phyloP scores from a whole-genome alignment of 2,888 invertebrate species.

The Atherix ibis region DNA sequence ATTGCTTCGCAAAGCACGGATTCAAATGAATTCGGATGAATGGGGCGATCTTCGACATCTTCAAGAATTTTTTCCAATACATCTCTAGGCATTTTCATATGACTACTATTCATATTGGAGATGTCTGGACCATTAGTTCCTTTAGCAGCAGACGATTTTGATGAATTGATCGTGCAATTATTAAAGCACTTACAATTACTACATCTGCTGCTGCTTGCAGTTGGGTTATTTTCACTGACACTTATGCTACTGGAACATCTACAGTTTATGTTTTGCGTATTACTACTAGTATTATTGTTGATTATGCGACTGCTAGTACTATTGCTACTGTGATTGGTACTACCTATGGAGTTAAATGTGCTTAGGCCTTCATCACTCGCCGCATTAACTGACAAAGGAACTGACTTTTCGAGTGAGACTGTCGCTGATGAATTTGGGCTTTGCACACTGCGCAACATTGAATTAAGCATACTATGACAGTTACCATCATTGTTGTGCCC shows the following conservation, averaged over 20 bases:
- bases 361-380: slow-evolving; percentile 8
- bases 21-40: slow-evolving; percentile 58
- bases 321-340: not conserved
- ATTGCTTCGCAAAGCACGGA: slow-evolving; percentile 74
- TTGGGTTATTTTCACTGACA: not conserved
- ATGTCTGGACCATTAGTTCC: slow-evolving; percentile 7
- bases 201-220: not conserved
- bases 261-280: too few species aligned
- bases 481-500: not conserved
- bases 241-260: not conserved
- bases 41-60: slow-evolving; percentile 30
- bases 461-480: slow-evolving; percentile 12
- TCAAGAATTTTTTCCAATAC: slow-evolving; percentile 18
- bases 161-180: not conserved
- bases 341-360: slow-evolving; percentile 3
- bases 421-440: slow-evolving; percentile 4
- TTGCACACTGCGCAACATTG: slow-evolving; percentile 11
- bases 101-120: not conserved
- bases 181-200: too few species aligned
- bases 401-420: slow-evolving; percentile 2
- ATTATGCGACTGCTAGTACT: slow-evolving; percentile 13
- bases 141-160: not conserved
- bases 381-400: too few species aligned
- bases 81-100: too few species aligned
- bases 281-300: slow-evolving; percentile 3